Percentiles rank a stretch among this genome's conserved stretches.
These are phyloP conservation scores for Arrhamphus sclerolepis DNA, from an alignment of 2,797 vertebrate genomes.

Conservation along the genomic window DNA sequence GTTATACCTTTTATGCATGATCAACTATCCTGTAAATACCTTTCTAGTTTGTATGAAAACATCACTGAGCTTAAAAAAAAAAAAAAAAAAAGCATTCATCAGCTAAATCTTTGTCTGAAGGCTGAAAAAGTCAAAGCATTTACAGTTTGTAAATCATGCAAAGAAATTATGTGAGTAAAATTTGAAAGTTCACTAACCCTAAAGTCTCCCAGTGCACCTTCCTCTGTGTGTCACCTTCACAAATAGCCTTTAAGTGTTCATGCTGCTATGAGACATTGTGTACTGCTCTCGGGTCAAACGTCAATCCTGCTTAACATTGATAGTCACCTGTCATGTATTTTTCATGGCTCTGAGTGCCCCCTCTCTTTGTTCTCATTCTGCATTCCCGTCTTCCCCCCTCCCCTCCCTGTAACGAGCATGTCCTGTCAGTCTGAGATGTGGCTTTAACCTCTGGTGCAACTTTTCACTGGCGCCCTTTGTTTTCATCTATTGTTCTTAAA, in stretches of 20 bases:
- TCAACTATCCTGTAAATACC: too few relatives aligned
- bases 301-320: slow-evolving; percentile 48
- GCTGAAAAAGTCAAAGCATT: background rate
- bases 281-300: slow-evolving; percentile 43
- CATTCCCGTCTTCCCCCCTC: background rate
- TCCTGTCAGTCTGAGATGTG: slow-evolving; percentile 51
- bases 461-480: slow-evolving; percentile 59
- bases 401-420: slow-evolving; percentile 7
- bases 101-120: too few relatives aligned
- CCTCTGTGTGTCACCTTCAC: slow-evolving; percentile 12
- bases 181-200: background rate
- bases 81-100: too few relatives aligned
- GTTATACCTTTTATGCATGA: too few relatives aligned
- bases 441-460: slow-evolving; percentile 49
- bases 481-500: slow-evolving; percentile 75
- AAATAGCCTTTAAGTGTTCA: slow-evolving; percentile 42
- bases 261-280: slow-evolving; percentile 31
- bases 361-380: slow-evolving; percentile 13
- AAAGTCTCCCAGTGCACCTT: background rate
- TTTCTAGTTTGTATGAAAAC: too few relatives aligned
- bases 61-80: too few relatives aligned
- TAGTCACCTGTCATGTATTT: slow-evolving; percentile 61
- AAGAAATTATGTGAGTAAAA: background rate
- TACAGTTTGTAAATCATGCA: background rate
- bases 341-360: slow-evolving; percentile 50